phyloP scores from a whole-genome alignment of 2,888 invertebrate species.

The Mellilla xanthometata region DNA sequence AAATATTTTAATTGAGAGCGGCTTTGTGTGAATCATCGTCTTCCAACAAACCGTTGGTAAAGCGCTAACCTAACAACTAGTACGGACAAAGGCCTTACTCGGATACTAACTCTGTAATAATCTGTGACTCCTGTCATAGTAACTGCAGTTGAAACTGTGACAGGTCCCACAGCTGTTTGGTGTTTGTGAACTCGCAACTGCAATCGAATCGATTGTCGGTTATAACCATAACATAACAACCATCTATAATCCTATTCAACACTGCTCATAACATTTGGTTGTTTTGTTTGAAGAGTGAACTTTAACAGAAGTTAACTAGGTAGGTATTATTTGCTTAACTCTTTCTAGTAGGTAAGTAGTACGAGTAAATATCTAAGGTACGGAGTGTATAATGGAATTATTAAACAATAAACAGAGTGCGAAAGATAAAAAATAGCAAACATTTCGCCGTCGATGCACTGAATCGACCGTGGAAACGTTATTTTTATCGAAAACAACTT shows the following conservation, averaged over 20 bases:
- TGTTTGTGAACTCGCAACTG: constrained; percentile 69
- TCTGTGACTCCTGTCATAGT: background rate
- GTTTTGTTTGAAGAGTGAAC: too few relatives aligned
- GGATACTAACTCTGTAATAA: background rate
- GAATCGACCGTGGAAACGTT: constrained; percentile 4
- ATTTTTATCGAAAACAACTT: constrained; percentile 29
- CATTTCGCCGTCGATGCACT: background rate
- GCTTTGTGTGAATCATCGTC: too few relatives aligned
- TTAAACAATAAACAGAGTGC: too few relatives aligned
- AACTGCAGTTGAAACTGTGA: constrained; percentile 18
- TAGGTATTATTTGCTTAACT: too few relatives aligned
- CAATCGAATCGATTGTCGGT: constrained; percentile 66
- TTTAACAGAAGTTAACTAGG: too few relatives aligned
- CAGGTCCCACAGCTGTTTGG: constrained; percentile 72
- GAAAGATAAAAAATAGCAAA: background rate
- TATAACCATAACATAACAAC: constrained; percentile 46
- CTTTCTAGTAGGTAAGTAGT: too few relatives aligned
- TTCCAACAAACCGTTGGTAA: too few relatives aligned
- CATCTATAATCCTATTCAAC: background rate
- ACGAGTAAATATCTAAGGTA: too few relatives aligned
- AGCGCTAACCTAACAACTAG: background rate
- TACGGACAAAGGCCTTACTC: constrained; percentile 48
- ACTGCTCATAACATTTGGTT: background rate
- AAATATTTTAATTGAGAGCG: too few relatives aligned
- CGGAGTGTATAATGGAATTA: too few relatives aligned